These are phyloP conservation scores for Plagodis dolabraria DNA, from an alignment of 2,888 invertebrate genomes.

Conservation along the genomic window DNA sequence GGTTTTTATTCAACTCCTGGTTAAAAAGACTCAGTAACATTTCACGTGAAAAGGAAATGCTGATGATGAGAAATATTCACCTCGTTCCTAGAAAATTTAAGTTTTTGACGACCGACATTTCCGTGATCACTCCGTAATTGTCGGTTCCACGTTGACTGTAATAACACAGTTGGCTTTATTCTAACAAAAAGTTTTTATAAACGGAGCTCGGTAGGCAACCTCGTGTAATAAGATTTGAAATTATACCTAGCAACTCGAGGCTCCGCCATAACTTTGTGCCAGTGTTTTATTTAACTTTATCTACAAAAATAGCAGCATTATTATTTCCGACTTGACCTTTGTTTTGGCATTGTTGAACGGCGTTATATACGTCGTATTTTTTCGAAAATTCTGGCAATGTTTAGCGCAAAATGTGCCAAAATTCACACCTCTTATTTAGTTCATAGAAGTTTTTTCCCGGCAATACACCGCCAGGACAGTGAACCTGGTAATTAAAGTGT, in stretches of 20 bases:
- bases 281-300: neutral
- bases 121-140: slow-evolving; percentile 49
- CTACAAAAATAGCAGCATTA: slow-evolving; percentile 8
- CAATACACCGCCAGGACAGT: slow-evolving; percentile 44
- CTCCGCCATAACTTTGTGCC: slow-evolving; percentile 4
- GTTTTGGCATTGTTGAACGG: slow-evolving; percentile 32
- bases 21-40: neutral
- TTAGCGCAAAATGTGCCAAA: slow-evolving; percentile 54
- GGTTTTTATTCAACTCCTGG: neutral
- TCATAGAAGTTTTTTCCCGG: slow-evolving; percentile 35
- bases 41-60: slow-evolving; percentile 7
- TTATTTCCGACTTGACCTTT: slow-evolving; percentile 10
- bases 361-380: slow-evolving; percentile 33
- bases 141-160: slow-evolving; percentile 33
- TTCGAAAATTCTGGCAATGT: slow-evolving; percentile 51
- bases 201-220: slow-evolving; percentile 20
- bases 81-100: slow-evolving; percentile 38
- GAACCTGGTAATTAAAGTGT: slow-evolving; percentile 50
- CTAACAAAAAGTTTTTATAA: slow-evolving; percentile 21
- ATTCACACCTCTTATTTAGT: slow-evolving; percentile 50
- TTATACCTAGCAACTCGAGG: slow-evolving; percentile 4
- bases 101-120: slow-evolving; percentile 26
- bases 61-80: slow-evolving; percentile 25
- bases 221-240: slow-evolving; percentile 26
- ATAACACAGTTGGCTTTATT: slow-evolving; percentile 20